Evolutionary conservation across 2,113 vertebrate species (phyloP).

Genomic region (Himantopus leucocephalus): DNA sequence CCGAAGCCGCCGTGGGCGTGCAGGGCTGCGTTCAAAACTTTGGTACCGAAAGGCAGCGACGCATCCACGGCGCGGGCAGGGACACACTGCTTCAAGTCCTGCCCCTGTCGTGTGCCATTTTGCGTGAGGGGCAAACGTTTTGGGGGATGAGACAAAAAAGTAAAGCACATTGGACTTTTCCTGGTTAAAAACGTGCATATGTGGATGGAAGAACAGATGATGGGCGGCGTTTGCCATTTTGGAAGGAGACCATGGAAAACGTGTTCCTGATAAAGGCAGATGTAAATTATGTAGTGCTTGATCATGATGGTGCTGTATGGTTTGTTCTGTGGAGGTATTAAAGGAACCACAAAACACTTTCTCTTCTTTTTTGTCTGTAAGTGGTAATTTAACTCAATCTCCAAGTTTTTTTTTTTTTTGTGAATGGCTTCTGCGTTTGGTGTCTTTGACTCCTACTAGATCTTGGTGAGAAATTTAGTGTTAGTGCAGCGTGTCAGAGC

Average conservation of each 20-base stretch:
- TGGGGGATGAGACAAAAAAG: neutral
- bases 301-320: neutral
- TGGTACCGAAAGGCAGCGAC: neutral
- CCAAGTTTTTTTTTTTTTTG: neutral
- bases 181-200: accelerated
- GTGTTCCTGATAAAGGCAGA: neutral
- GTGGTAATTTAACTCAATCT: neutral
- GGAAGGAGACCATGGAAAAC: neutral
- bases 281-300: neutral
- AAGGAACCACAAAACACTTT: neutral
- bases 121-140: neutral
- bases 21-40: neutral
- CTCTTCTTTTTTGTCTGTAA: neutral
- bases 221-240: neutral
- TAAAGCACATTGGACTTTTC: neutral
- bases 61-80: neutral
- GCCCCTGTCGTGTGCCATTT: neutral
- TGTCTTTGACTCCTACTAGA: neutral
- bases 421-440: neutral
- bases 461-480: neutral
- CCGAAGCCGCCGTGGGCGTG: neutral
- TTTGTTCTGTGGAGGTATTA: neutral
- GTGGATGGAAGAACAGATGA: neutral
- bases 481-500: neutral
- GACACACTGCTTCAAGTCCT: neutral